Evolutionary conservation across 2,888 invertebrate genomes (phyloP).

Genomic region (Bibio marci): DNA sequence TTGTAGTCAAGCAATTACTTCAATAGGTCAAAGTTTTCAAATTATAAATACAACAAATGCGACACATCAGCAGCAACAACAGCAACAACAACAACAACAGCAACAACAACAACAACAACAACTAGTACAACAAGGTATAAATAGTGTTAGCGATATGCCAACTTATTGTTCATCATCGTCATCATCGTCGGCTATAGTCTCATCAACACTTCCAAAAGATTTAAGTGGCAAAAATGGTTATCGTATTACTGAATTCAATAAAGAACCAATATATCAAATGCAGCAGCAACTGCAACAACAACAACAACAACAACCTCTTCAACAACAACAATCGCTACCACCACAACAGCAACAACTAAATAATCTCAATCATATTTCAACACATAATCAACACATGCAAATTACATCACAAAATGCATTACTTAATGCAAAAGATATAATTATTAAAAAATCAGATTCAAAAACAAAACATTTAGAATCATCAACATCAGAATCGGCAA

Average conservation of each 20-base stretch:
- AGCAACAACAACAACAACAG: background rate
- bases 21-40: conserved; percentile 6
- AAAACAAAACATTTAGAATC: too few species aligned
- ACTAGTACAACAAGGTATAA: background rate
- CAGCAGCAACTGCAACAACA: background rate
- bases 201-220: background rate
- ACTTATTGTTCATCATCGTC: conserved; percentile 6
- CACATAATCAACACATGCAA: background rate
- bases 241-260: too few species aligned
- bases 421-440: background rate
- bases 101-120: conserved; percentile 1
- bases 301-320: background rate
- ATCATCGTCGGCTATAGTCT: conserved; percentile 4
- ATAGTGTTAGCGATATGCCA: background rate
- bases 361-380: background rate
- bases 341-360: conserved; percentile 10
- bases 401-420: background rate
- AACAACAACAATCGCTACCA: conserved; percentile 3
- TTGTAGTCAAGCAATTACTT: background rate
- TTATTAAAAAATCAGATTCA: conserved; percentile 1
- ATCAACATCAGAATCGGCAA: conserved; percentile 14
- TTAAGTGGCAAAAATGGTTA: background rate
- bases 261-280: background rate
- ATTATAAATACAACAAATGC: conserved; percentile 4
- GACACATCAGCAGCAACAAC: background rate